These are phyloP conservation scores for Aphidius gifuensis DNA, from an alignment of 1,140 invertebrate species.

Conservation along the genomic window DNA sequence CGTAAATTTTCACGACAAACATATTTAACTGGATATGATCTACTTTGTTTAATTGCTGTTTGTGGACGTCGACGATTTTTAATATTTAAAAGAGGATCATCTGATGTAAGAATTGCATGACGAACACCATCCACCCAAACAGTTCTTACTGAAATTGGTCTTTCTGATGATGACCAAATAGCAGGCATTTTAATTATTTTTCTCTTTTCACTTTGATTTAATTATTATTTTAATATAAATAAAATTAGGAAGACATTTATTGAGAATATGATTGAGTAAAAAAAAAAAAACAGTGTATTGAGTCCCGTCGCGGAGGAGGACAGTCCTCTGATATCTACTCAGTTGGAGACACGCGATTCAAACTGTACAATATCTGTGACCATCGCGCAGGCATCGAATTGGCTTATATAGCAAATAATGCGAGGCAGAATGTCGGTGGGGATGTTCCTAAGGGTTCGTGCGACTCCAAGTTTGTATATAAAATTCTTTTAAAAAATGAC, in stretches of 20 bases:
- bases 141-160: slow-evolving; percentile 67
- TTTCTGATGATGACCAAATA: slow-evolving; percentile 68
- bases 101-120: slow-evolving; percentile 65
- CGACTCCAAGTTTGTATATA: slow-evolving; percentile 19
- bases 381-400: slow-evolving; percentile 44
- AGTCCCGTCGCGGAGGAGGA: slow-evolving; percentile 37
- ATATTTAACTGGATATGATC: slow-evolving; percentile 30
- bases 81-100: slow-evolving; percentile 57
- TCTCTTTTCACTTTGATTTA: not conserved
- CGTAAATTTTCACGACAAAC: slow-evolving; percentile 23
- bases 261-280: not conserved
- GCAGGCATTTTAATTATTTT: slow-evolving; percentile 42
- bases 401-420: slow-evolving; percentile 38
- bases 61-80: slow-evolving; percentile 27
- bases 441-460: slow-evolving; percentile 30
- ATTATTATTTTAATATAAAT: not conserved
- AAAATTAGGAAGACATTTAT: not conserved
- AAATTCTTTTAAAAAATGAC: no score
- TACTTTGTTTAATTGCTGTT: slow-evolving; percentile 21
- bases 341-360: slow-evolving; percentile 46
- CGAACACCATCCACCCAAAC: slow-evolving; percentile 69
- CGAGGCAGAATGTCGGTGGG: slow-evolving; percentile 25
- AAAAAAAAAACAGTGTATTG: slow-evolving; percentile 30
- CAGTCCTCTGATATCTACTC: slow-evolving; percentile 32
- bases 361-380: slow-evolving; percentile 43